phyloP scores from a whole-genome alignment of 2,888 invertebrate species.

The Nudaria mundana region DNA sequence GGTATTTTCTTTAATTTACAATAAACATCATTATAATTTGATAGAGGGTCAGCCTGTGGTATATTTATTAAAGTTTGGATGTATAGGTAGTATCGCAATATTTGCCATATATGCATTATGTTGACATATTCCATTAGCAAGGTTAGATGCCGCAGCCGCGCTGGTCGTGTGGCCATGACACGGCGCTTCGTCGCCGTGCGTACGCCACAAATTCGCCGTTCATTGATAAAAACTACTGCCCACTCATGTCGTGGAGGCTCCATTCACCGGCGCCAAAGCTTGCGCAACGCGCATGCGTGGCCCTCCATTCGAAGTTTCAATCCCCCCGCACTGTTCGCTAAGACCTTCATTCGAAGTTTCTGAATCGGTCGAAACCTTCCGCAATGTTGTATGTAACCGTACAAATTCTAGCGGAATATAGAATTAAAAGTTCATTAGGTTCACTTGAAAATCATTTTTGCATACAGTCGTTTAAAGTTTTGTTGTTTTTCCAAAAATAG shows the following conservation, averaged over 20 bases:
- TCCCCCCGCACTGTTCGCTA: constrained; percentile 28
- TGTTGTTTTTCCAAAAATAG: too few relatives aligned
- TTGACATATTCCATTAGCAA: constrained; percentile 70
- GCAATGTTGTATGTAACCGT: constrained; percentile 46
- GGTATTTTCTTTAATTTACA: too few relatives aligned
- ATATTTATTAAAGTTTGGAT: constrained; percentile 16
- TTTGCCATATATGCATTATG: constrained; percentile 41
- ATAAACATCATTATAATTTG: too few relatives aligned
- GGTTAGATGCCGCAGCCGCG: constrained; percentile 43
- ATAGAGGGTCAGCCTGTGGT: constrained; percentile 10
- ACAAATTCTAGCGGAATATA: constrained; percentile 27
- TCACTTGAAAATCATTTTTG: too few relatives aligned
- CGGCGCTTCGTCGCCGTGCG: constrained; percentile 56
- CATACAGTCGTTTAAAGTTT: too few relatives aligned
- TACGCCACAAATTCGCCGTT: constrained; percentile 75
- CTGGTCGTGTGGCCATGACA: constrained; percentile 66
- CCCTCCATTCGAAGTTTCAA: constrained; percentile 29
- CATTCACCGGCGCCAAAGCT: constrained; percentile 74
- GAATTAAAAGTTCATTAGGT: too few relatives aligned
- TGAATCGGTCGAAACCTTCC: constrained; percentile 42
- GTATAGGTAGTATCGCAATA: constrained; percentile 20
- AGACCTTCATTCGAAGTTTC: constrained; percentile 52
- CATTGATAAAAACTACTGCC: constrained; percentile 78
- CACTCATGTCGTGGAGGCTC: constrained; percentile 59
- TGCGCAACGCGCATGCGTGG: constrained; percentile 68